A percentile compares a stretch with the other conserved stretches of the same genome.
phyloP scores from a whole-genome alignment of 1,140 invertebrate genomes.

The Caerostris extrusa region DNA sequence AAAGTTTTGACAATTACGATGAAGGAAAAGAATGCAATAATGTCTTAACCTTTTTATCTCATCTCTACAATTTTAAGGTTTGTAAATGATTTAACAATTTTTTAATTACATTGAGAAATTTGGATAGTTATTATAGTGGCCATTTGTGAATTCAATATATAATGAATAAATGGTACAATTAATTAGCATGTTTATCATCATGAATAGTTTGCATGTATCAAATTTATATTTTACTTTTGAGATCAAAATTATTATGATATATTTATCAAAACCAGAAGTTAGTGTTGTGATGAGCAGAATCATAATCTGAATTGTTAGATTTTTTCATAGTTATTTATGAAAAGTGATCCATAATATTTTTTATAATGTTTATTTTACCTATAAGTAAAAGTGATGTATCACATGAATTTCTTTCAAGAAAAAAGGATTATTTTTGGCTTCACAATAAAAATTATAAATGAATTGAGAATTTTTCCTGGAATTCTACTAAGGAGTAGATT shows the following conservation, averaged over 20 bases:
- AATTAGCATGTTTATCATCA: not conserved
- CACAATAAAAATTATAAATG: not conserved
- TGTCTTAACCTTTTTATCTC: constrained; percentile 88
- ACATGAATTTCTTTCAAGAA: not conserved
- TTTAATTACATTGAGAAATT: not conserved
- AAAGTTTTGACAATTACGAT: constrained; percentile 82
- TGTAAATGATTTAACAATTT: constrained; percentile 58
- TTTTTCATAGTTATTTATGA: not conserved
- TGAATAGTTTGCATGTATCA: not conserved
- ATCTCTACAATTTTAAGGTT: constrained; percentile 96
- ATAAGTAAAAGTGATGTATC: not conserved
- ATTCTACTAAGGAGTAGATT: too few species aligned
- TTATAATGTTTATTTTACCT: not conserved
- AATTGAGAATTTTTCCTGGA: not conserved
- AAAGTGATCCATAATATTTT: not conserved
- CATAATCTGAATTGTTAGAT: not conserved
- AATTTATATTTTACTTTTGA: too few species aligned
- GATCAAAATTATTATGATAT: too few species aligned
- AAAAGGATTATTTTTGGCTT: not conserved
- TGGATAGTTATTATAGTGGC: too few species aligned
- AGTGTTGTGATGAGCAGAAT: not conserved
- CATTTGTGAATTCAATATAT: too few species aligned
- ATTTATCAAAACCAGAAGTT: too few species aligned
- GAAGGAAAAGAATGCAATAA: constrained; percentile 94
- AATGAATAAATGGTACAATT: not conserved